Conservation (phyloP, 1,140 invertebrate species). For the Euwallacea similis region DNA sequence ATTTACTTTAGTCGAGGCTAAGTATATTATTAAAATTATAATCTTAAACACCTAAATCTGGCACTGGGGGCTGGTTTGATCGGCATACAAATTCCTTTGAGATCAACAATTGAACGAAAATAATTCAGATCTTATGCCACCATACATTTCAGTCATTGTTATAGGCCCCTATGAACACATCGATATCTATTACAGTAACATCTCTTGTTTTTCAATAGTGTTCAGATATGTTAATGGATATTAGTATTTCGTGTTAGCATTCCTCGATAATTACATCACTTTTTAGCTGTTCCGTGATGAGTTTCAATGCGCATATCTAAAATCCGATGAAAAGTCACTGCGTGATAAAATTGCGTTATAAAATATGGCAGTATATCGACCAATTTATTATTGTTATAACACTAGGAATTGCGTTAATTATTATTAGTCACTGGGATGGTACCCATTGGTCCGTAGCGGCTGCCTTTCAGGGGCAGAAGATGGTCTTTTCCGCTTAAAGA, state of each 20-base stretch:
- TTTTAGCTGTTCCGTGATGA: neutral
- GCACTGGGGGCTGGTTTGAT: no score
- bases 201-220: no score
- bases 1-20: slow-evolving; percentile 31
- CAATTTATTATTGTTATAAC: neutral
- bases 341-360: neutral
- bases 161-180: no score
- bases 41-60: slow-evolving; percentile 3
- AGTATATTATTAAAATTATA: neutral
- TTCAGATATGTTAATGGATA: no score
- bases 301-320: neutral
- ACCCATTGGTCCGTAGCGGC: slow-evolving; percentile 75
- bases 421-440: slow-evolving; percentile 62
- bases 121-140: no score
- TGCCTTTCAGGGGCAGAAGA: slow-evolving; percentile 77
- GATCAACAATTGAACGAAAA: no score
- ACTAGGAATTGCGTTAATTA: neutral
- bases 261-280: no score
- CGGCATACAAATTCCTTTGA: no score
- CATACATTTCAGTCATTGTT: no score
- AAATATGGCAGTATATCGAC: slow-evolving; percentile 13
- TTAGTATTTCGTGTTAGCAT: no score
- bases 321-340: neutral
- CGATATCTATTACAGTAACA: no score
- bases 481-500: slow-evolving; percentile 89